Evolutionary conservation across 2,888 invertebrate genomes (phyloP), one percentile per base, ranked within the genome.

Genomic region (Ornithoptera alexandrae): DNA sequence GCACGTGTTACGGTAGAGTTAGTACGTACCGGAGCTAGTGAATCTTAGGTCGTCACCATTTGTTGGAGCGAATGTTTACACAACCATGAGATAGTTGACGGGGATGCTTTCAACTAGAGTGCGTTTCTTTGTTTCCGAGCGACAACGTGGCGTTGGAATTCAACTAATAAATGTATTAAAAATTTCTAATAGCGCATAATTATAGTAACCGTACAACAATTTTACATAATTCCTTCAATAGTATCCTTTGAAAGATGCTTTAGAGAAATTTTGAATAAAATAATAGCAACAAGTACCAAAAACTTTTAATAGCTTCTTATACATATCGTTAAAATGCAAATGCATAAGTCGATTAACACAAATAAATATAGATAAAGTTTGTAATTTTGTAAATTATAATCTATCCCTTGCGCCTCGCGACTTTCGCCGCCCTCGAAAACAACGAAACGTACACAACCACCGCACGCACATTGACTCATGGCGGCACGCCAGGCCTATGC

Each of bases 401-500:
- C 7, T 10, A 39, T 1, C 10, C 7, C 8, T 10, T 1, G 39
- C 39, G 39, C 39, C 39, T 10, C 39, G 39, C 39, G 10, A 39
- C 20, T 20, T n/a, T 24, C 57, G 18, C n/a, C 8, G 39, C n/a
- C 1, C 22, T 59, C 64, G 36, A 59, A 59, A 57, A 56, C 70
- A 62, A 62, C 58, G 36, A 59, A 70, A 59, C 58, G 22, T 62
- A 50, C 39, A 42, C 46, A 18, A 65, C 62, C 71, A 74, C 72
- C 74, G 73, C 74, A 73, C 72, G 75, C 72, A 73, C 76, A 74
- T 74, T 72, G 73, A 74, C 69, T 22, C 70, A 61, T 62, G 64
- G 57, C 39, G 65, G 78, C 81, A 80, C 77, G 81, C 79, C 86
- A 97, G 97, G 93, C 96, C 97, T 83, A 96, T 97, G 93, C 97